phyloP scores from a whole-genome alignment of 2,888 invertebrate species.

The Oscheius sp. region DNA sequence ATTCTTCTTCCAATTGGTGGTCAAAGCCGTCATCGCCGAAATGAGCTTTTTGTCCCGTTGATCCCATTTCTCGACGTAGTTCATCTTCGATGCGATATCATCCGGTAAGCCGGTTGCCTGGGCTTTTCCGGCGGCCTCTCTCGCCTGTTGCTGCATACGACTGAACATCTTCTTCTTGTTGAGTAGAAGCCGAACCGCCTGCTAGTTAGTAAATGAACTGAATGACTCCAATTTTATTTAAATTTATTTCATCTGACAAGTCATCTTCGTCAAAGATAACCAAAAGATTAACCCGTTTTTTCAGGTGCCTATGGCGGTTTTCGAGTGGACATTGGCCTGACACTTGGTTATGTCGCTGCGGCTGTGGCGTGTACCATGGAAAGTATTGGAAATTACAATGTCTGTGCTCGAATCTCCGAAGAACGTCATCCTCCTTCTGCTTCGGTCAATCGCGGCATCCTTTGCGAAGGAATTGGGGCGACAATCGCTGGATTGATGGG shows the following conservation, averaged over 20 bases:
- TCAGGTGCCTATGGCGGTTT: conserved; percentile 60
- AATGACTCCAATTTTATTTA: too few relatives aligned
- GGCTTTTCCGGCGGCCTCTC: conserved; percentile 19
- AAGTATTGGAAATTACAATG: conserved; percentile 58
- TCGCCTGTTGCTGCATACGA: background rate
- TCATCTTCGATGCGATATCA: background rate
- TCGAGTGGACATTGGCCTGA: conserved; percentile 47
- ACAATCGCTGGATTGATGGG: conserved; percentile 60
- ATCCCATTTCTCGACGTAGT: conserved; percentile 18
- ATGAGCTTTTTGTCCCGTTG: conserved; percentile 12
- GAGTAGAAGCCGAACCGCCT: too few relatives aligned
- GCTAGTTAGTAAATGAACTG: too few relatives aligned
- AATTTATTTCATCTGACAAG: too few relatives aligned
- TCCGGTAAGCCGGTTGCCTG: conserved; percentile 18
- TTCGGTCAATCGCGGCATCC: conserved; percentile 57
- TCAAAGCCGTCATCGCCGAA: background rate
- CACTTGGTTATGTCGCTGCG: conserved; percentile 64
- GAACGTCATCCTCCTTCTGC: conserved; percentile 52
- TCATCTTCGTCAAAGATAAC: too few relatives aligned
- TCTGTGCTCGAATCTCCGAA: conserved; percentile 54
- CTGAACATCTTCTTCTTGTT: background rate
- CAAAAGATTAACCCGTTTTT: too few relatives aligned
- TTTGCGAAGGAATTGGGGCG: conserved; percentile 58
- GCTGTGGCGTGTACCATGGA: conserved; percentile 63
- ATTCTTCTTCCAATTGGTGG: conserved; percentile 23